Evolutionary conservation across 2,113 vertebrate genomes (phyloP).

Genomic region (Melanotaenia duboulayi): DNA sequence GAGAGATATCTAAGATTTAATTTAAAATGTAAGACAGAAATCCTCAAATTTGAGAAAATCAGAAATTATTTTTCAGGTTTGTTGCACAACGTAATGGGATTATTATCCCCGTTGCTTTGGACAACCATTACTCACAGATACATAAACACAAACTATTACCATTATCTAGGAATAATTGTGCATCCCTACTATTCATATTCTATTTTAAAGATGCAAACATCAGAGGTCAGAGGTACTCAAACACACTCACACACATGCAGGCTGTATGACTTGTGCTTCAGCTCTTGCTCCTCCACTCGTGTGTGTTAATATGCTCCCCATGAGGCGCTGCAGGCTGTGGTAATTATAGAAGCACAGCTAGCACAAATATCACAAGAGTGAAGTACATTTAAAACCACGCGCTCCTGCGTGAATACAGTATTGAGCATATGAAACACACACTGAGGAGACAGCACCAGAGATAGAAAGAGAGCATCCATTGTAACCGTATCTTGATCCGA

Average conservation of each 20-base stretch:
- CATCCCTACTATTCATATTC: constrained; percentile 10
- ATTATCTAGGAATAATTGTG: constrained; percentile 18
- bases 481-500: background rate
- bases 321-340: constrained; percentile 79
- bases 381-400: constrained; percentile 60
- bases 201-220: constrained; percentile 26
- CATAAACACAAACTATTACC: background rate
- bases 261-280: constrained; percentile 44
- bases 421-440: constrained; percentile 4
- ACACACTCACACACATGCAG: background rate
- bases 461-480: background rate
- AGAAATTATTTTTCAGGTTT: too few species aligned
- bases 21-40: too few species aligned
- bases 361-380: constrained; percentile 66
- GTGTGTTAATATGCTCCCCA: constrained; percentile 81
- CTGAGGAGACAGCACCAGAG: background rate
- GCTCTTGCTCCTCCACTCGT: constrained; percentile 76
- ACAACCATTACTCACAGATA: background rate
- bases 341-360: constrained; percentile 80
- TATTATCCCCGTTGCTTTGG: background rate
- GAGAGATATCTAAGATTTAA: too few species aligned
- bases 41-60: too few species aligned
- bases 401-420: constrained; percentile 33
- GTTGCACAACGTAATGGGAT: background rate
- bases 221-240: constrained; percentile 21